Evolutionary conservation across 2,888 invertebrate species (phyloP), one percentile per base, ranked within the genome.

Genomic region (Lasioglossum lativentre): DNA sequence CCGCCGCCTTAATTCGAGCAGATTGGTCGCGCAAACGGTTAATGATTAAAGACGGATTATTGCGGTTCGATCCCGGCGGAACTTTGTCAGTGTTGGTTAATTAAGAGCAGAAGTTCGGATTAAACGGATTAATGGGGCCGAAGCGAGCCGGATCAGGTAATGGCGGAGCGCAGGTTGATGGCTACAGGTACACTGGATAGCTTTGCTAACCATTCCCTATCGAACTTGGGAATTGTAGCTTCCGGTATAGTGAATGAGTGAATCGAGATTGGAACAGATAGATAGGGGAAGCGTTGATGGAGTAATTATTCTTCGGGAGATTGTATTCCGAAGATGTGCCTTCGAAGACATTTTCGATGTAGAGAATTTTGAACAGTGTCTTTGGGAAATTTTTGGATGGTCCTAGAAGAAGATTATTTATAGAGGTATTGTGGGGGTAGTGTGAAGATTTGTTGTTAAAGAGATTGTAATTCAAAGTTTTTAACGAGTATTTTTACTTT

Each of bases 31-130:
- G 70, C 72, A 45, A 42, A 68, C 76, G 77, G 84, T 77, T 84
- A 84, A 83, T 56, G 76, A 63, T 76, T 47, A 73, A 83, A 77
- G 56, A 68, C 71, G 85, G 85, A 78, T 75, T 84, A 85, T 84
- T 66, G 78, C 59, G 85, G 78, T 75, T 84, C 59, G 70, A 75
- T 84, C 52, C 63, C 40, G n/a, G 63, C 12, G 34, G 56, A 73
- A 30, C 34, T 75, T 75, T 10, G 72, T 45, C 72, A 38, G 71
- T 83, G 66, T 42, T 16, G 71, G 63, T 82, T 82, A 68, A 75
- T 83, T 68, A 72, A 19, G 40, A 27, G 27, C 40, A 10, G 38
- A 30, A 23, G 63, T 72, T 52, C 34, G 30, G 52, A 82, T 82
- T 66, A 73, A 45, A 30, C 23, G 66, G 63, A 63, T 82, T 73